These are phyloP conservation scores for Mnemiopsis leidyi DNA, from an alignment of 37 sponge, comb jelly and placozoan species.

Conservation along the genomic window DNA sequence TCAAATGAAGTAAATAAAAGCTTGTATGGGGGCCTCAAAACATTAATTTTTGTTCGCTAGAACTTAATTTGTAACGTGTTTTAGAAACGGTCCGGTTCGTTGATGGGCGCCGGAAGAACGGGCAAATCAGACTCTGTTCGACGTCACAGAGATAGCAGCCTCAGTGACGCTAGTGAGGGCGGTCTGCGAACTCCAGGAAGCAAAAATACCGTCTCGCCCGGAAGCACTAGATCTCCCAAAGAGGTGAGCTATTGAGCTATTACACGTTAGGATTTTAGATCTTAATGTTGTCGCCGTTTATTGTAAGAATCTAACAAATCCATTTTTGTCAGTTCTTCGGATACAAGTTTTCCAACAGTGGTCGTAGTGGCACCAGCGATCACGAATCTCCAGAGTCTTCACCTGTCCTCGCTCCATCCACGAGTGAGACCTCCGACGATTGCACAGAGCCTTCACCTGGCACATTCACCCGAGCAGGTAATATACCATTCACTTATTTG, in stretches of 20 bases:
- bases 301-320: too few species aligned
- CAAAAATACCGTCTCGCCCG: constrained; percentile 14
- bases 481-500: too few species aligned
- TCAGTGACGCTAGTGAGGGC: constrained; percentile 37
- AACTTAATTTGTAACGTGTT: too few species aligned
- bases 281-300: too few species aligned
- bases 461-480: background rate
- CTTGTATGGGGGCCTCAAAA: too few species aligned
- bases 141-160: constrained; percentile 11
- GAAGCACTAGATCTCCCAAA: constrained; percentile 25
- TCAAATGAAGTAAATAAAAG: too few species aligned
- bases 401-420: background rate
- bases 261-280: too few species aligned
- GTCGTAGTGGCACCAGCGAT: background rate
- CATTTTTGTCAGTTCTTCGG: constrained; percentile 20
- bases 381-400: constrained; percentile 31
- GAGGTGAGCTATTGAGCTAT: background rate
- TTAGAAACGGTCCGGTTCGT: background rate
- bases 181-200: constrained; percentile 3
- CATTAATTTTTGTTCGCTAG: too few species aligned
- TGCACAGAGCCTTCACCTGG: background rate
- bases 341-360: constrained; percentile 19
- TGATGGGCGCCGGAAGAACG: background rate
- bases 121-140: background rate
- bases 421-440: constrained; percentile 17